phyloP scores from a whole-genome alignment of 2,797 vertebrate genomes.

The Rhynchonycteris naso region DNA sequence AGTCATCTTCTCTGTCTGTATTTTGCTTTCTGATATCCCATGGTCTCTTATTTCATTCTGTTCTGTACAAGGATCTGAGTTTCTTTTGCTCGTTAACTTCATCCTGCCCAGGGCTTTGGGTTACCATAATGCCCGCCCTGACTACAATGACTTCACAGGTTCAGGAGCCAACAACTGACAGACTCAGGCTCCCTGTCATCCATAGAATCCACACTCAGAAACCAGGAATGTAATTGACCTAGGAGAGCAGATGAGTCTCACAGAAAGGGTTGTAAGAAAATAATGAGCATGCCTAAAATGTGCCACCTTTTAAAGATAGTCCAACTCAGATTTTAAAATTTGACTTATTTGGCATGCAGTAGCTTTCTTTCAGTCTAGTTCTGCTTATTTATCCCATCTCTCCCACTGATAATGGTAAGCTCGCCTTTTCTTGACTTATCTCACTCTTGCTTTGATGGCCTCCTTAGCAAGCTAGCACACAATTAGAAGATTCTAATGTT shows the following conservation, averaged over 20 bases:
- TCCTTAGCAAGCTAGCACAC: neutral
- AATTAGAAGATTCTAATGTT: neutral
- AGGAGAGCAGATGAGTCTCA: neutral
- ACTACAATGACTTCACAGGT: neutral
- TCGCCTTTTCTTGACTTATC: neutral
- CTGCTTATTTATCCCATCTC: neutral
- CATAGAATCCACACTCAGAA: neutral
- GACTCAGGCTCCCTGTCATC: neutral
- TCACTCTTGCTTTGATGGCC: neutral
- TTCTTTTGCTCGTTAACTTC: neutral
- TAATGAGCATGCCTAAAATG: neutral
- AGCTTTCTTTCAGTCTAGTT: neutral
- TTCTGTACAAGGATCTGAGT: neutral
- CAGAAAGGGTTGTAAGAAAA: neutral
- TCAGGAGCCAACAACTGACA: neutral
- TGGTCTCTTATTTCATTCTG: neutral
- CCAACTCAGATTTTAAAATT: constrained; percentile 19
- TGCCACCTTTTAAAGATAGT: neutral
- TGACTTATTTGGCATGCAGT: neutral
- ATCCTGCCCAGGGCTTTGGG: neutral
- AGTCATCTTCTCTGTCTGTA: neutral
- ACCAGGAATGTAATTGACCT: neutral
- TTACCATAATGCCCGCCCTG: neutral
- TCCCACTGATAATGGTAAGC: neutral
- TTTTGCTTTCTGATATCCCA: neutral